Evolutionary conservation across 2,113 vertebrate genomes (phyloP).

Genomic region (Cyprinodon variegatus): DNA sequence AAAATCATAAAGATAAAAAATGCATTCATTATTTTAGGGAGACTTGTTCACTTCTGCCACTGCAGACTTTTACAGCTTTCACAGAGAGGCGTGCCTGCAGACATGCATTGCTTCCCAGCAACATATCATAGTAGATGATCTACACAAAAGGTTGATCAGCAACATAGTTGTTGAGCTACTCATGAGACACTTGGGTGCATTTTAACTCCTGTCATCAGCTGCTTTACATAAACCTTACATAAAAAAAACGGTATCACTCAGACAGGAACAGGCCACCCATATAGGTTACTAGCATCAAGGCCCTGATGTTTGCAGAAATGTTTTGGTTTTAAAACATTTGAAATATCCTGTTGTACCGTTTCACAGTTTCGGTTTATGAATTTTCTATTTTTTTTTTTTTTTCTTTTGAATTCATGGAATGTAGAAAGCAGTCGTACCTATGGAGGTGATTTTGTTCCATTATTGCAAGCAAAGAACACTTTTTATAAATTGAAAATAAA

Average conservation of each 20-base stretch:
- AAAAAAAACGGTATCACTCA: not conserved
- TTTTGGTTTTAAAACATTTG: not conserved
- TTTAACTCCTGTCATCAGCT: constrained; percentile 17
- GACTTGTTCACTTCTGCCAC: not conserved
- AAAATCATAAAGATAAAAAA: not conserved
- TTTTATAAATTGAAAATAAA: too few relatives aligned
- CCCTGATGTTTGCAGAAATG: not conserved
- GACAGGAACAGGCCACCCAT: too few relatives aligned
- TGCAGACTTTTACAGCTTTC: not conserved
- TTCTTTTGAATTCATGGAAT: not conserved
- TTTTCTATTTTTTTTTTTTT: not conserved
- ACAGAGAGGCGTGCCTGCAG: not conserved
- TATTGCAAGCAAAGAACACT: too few relatives aligned
- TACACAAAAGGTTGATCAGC: not conserved
- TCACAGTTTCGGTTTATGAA: not conserved
- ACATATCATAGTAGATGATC: not conserved
- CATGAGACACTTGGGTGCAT: constrained; percentile 10
- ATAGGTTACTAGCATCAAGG: too few relatives aligned
- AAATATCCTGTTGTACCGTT: not conserved
- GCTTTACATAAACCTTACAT: not conserved
- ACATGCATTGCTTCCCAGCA: not conserved
- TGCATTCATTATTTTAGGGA: not conserved
- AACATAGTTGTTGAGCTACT: constrained; percentile 19
- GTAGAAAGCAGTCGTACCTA: not conserved
- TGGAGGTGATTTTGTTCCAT: too few relatives aligned